phyloP scores from a whole-genome alignment of 2,888 invertebrate species.

The Nebria salina region DNA sequence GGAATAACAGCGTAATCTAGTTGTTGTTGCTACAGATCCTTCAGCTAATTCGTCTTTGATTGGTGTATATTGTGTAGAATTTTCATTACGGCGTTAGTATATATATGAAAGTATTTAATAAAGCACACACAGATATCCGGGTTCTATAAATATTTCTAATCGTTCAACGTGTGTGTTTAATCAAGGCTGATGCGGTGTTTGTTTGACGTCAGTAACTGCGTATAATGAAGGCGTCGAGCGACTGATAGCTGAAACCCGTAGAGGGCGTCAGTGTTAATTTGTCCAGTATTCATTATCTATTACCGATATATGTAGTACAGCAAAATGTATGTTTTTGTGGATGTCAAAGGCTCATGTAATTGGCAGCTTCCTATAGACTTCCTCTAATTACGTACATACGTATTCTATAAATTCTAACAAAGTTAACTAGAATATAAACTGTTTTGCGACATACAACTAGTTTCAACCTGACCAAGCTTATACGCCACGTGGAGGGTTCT shows the following conservation, averaged over 20 bases:
- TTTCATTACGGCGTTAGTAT: neutral
- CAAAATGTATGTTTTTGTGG: neutral
- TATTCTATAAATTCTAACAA: too few relatives aligned
- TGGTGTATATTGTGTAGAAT: neutral
- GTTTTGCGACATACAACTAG: too few relatives aligned
- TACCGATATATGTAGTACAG: conserved; percentile 6
- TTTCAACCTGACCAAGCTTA: too few relatives aligned
- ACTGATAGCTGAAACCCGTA: conserved; percentile 20
- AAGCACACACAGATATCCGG: neutral
- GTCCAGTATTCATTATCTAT: conserved; percentile 42
- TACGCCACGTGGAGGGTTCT: too few relatives aligned
- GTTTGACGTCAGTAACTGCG: conserved; percentile 40
- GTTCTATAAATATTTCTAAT: conserved; percentile 45
- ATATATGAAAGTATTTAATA: neutral
- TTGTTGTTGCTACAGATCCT: too few relatives aligned
- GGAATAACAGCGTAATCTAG: too few relatives aligned
- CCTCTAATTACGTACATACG: too few relatives aligned
- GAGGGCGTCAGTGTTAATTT: conserved; percentile 32
- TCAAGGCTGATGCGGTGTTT: conserved; percentile 41
- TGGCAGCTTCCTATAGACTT: too few relatives aligned
- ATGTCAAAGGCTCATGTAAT: neutral
- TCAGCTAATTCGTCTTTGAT: neutral
- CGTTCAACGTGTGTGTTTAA: conserved; percentile 41
- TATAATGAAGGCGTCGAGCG: conserved; percentile 38
- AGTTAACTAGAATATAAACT: too few relatives aligned